These are phyloP conservation scores for Oedothorax gibbosus DNA, from an alignment of 1,140 invertebrate genomes.

Conservation along the genomic window DNA sequence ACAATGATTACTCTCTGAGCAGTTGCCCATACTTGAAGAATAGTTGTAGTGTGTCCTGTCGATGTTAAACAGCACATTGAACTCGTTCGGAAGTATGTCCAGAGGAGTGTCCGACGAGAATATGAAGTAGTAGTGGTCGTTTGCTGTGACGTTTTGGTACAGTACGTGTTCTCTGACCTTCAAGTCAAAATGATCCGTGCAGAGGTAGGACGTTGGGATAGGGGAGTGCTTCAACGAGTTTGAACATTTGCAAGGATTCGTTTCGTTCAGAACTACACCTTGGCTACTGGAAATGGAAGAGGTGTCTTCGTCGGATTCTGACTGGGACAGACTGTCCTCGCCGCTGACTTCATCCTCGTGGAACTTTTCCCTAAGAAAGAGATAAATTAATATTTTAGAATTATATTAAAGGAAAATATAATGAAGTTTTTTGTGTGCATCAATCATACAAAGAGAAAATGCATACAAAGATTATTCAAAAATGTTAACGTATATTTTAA, in stretches of 20 bases:
- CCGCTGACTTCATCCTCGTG: conserved; percentile 6
- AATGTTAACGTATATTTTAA: too few species aligned
- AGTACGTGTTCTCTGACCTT: background rate
- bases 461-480: too few species aligned
- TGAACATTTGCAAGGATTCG: conserved; percentile 16
- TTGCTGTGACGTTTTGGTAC: conserved; percentile 4
- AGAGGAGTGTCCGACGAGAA: conserved; percentile 39
- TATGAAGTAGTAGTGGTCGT: conserved; percentile 50
- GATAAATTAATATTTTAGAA: too few species aligned
- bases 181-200: background rate
- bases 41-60: conserved; percentile 44
- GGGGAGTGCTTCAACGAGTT: conserved; percentile 3
- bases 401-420: background rate
- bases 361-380: background rate
- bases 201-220: conserved; percentile 35
- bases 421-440: background rate
- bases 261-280: conserved; percentile 48
- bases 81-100: conserved; percentile 56
- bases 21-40: conserved; percentile 11
- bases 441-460: too few species aligned
- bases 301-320: conserved; percentile 53
- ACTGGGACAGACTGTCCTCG: conserved; percentile 35
- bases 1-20: conserved; percentile 18
- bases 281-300: conserved; percentile 61
- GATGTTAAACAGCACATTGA: conserved; percentile 12